Percentiles rank a stretch among this genome's conserved stretches.
phyloP scores from a whole-genome alignment of 2,113 vertebrate species.

The Fregata magnificens region DNA sequence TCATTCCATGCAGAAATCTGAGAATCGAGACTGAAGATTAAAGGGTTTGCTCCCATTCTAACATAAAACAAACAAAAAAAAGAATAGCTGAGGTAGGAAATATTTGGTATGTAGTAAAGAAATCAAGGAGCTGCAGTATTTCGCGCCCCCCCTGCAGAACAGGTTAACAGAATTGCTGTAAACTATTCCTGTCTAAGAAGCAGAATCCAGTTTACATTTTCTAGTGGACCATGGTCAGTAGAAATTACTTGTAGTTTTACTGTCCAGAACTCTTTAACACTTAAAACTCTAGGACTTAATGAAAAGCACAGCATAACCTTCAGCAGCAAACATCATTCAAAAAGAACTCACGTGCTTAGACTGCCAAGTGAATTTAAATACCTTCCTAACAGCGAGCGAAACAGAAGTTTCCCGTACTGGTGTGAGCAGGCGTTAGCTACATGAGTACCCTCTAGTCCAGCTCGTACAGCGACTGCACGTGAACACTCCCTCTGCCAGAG shows the following conservation, averaged over 20 bases:
- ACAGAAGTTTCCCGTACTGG: neutral
- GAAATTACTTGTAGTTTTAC: constrained; percentile 28
- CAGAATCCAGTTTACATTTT: constrained; percentile 5
- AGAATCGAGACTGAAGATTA: neutral
- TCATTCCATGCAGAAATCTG: neutral
- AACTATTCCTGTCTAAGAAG: neutral
- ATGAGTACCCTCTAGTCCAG: neutral
- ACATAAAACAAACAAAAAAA: neutral
- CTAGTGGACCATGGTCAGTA: neutral
- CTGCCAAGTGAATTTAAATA: constrained; percentile 52
- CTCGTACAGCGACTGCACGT: neutral
- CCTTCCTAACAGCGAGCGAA: neutral
- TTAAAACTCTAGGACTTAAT: constrained; percentile 22
- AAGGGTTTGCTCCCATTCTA: neutral
- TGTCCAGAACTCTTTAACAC: constrained; percentile 21
- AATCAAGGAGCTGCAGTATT: neutral
- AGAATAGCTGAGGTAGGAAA: neutral
- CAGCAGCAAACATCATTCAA: constrained; percentile 36
- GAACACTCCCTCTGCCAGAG: neutral
- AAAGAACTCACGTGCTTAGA: constrained; percentile 42
- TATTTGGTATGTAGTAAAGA: neutral
- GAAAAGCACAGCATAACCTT: constrained; percentile 52
- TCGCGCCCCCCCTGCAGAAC: neutral
- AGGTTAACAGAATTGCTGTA: neutral
- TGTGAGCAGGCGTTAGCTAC: neutral